These are phyloP conservation scores for Siniperca knerii DNA, from an alignment of 2,113 vertebrate genomes.

Conservation along the genomic window DNA sequence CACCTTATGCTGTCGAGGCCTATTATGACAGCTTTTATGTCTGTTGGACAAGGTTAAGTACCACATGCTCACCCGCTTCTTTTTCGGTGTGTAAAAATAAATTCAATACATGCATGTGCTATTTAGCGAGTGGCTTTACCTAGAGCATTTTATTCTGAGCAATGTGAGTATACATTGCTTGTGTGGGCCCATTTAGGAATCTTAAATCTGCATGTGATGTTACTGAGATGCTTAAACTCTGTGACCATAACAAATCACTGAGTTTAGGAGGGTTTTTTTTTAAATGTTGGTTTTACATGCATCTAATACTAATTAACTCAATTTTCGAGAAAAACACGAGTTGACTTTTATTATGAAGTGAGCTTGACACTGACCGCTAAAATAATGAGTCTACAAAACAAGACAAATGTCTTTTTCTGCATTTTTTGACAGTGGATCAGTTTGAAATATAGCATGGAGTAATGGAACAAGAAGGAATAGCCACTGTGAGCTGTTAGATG, in stretches of 20 bases:
- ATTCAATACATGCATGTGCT: neutral
- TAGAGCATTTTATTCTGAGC: neutral
- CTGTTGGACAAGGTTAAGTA: slow-evolving; percentile 40
- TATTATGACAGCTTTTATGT: slow-evolving; percentile 38
- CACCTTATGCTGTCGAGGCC: slow-evolving; percentile 23
- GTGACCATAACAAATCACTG: neutral
- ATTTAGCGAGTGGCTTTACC: neutral
- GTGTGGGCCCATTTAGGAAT: neutral
- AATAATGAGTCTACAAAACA: too few relatives aligned
- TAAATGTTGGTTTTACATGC: neutral
- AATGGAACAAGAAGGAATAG: too few relatives aligned
- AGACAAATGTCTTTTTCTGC: too few relatives aligned
- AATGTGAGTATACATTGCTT: neutral
- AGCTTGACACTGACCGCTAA: too few relatives aligned
- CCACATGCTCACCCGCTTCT: neutral
- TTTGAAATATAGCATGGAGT: too few relatives aligned
- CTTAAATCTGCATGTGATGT: neutral
- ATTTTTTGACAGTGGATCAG: too few relatives aligned
- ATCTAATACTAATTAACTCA: neutral
- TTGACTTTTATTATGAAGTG: too few relatives aligned
- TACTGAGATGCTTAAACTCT: too few relatives aligned
- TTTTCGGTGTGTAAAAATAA: slow-evolving; percentile 19
- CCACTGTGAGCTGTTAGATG: too few relatives aligned
- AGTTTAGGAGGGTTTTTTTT: neutral
- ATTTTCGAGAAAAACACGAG: neutral